Evolutionary conservation across 2,113 vertebrate species (phyloP).

Genomic region (Atlantisia rogersi): DNA sequence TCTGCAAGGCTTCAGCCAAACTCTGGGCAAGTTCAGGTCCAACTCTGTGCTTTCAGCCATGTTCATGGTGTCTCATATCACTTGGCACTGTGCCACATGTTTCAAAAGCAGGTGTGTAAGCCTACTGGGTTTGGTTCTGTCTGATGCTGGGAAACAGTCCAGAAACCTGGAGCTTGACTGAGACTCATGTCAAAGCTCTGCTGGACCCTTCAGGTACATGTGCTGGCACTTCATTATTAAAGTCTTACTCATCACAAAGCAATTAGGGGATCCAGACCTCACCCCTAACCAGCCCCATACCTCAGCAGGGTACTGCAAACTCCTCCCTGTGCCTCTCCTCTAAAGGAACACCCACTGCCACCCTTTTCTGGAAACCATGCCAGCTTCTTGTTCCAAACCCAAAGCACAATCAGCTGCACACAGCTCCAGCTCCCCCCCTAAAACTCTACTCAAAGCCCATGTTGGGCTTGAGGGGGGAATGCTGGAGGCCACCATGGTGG

Average conservation of each 20-base stretch:
- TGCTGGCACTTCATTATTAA: background rate
- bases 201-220: background rate
- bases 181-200: background rate
- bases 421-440: background rate
- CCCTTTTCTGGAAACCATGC: background rate
- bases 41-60: background rate
- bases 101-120: background rate
- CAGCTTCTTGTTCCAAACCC: background rate
- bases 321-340: background rate
- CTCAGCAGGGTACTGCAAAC: rapidly evolving
- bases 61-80: background rate
- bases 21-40: background rate
- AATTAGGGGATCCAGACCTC: background rate
- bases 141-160: background rate
- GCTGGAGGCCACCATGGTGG: background rate
- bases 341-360: background rate
- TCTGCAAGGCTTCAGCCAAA: background rate
- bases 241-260: background rate
- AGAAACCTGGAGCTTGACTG: background rate
- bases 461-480: background rate
- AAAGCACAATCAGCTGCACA: background rate
- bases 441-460: background rate
- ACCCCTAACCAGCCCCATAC: background rate
- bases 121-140: background rate
- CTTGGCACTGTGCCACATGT: background rate